Evolutionary conservation across 2,113 vertebrate species (phyloP).

Genomic region (Hypomesus transpacificus): DNA sequence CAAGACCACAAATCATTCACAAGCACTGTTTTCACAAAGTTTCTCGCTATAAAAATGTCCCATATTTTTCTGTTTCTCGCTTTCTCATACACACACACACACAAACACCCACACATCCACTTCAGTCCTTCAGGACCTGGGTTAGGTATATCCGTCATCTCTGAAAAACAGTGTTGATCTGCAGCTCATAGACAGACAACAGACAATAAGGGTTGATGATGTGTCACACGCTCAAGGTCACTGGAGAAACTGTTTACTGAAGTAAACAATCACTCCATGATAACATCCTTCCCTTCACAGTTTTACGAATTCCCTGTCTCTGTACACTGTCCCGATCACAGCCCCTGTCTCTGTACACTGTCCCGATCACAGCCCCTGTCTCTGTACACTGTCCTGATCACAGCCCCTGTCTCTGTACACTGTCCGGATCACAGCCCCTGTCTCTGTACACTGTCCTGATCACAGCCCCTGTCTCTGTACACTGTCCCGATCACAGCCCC

Average conservation of each 20-base stretch:
- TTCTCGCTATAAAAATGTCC: background rate
- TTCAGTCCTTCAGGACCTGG: background rate
- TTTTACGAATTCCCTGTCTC: no score
- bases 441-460: background rate
- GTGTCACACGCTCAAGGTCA: background rate
- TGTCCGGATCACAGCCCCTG: background rate
- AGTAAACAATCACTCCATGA: background rate
- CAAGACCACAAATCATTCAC: background rate
- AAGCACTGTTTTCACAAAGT: background rate
- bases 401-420: background rate
- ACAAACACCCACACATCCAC: background rate
- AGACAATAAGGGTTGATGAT: background rate
- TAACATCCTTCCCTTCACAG: background rate
- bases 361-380: background rate
- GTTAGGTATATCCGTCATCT: constrained; percentile 3
- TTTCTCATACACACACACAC: background rate
- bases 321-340: background rate
- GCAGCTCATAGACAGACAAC: background rate
- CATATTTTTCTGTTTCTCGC: background rate
- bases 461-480: background rate
- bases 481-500: background rate
- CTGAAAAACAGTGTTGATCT: background rate
- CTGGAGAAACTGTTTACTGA: background rate
- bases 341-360: background rate
- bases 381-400: background rate